These are phyloP conservation scores for Macquaria australasica DNA, from an alignment of 2,113 vertebrate species.

Conservation along the genomic window DNA sequence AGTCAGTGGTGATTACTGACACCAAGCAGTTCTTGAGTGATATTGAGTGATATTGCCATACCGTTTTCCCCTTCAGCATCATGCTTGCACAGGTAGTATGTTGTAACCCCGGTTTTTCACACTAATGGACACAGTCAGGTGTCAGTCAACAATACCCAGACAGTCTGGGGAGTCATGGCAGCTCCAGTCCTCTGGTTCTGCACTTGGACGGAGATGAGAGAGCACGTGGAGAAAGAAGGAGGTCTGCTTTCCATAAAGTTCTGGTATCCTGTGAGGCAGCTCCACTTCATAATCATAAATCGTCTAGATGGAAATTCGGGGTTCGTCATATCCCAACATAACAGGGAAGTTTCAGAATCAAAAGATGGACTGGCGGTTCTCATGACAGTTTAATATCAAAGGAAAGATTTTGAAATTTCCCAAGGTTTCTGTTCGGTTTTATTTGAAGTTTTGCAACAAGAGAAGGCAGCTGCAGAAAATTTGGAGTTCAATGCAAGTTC, in stretches of 20 bases:
- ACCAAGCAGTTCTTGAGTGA: slow-evolving; percentile 14
- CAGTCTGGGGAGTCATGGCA: slow-evolving; percentile 61
- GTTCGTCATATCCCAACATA: slow-evolving; percentile 71
- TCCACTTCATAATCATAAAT: slow-evolving; percentile 82
- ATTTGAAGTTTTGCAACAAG: slow-evolving; percentile 48
- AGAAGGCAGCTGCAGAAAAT: slow-evolving; percentile 8
- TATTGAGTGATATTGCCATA: neutral
- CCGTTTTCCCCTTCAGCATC: neutral
- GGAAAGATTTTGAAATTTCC: slow-evolving; percentile 46
- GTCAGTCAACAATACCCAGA: slow-evolving; percentile 76
- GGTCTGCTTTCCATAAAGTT: slow-evolving; percentile 84
- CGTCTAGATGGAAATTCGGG: slow-evolving; percentile 71
- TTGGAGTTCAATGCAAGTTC: slow-evolving; percentile 42
- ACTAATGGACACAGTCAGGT: slow-evolving; percentile 72
- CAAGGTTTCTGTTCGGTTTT: slow-evolving; percentile 52
- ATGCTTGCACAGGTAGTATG: slow-evolving; percentile 23
- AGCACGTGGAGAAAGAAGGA: slow-evolving; percentile 58
- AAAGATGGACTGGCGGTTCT: slow-evolving; percentile 65
- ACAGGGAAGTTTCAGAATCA: slow-evolving; percentile 68
- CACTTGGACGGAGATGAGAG: slow-evolving; percentile 82
- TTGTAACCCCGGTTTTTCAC: slow-evolving; percentile 42
- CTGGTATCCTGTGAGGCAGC: slow-evolving; percentile 78
- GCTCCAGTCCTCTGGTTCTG: slow-evolving; percentile 63
- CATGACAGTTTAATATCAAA: slow-evolving; percentile 70
- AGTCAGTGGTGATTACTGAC: neutral